Conservation (phyloP, 2,888 invertebrate species). For the Drymonia ruficornis region DNA sequence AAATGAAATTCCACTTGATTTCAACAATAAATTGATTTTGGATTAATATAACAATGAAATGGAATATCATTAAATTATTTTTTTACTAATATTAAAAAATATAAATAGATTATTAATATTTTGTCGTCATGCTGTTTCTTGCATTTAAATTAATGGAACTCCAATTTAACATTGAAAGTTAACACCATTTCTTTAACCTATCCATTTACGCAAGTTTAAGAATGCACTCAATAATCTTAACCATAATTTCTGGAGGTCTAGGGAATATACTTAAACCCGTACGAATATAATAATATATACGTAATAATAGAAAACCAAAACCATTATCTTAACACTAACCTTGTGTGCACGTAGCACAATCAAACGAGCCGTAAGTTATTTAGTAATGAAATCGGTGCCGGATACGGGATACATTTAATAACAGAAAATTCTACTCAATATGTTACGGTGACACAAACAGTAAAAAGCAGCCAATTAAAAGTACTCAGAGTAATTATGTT, state of each 20-base stretch:
- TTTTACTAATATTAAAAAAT: not conserved
- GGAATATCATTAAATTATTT: slow-evolving; percentile 2
- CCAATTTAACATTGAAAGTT: not conserved
- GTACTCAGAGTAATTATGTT: slow-evolving; percentile 10
- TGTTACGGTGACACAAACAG: slow-evolving; percentile 11
- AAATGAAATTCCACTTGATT: slow-evolving; percentile 23
- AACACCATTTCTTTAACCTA: no score
- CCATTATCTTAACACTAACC: no score
- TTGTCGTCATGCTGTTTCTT: not conserved
- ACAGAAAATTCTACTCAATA: slow-evolving; percentile 7
- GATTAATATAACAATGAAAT: slow-evolving; percentile 21
- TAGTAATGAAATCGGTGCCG: not conserved
- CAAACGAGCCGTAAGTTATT: not conserved
- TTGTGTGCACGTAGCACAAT: no score
- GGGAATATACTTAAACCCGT: no score
- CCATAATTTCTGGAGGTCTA: no score
- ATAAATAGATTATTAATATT: slow-evolving; percentile 4
- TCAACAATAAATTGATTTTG: slow-evolving; percentile 22
- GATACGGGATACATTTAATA: not conserved
- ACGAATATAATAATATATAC: no score
- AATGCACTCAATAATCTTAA: no score
- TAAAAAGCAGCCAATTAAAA: slow-evolving; percentile 22
- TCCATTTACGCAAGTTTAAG: no score
- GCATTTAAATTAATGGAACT: not conserved
- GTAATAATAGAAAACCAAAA: no score